Evolutionary conservation across 2,113 vertebrate species (phyloP), one percentile per base, ranked within the genome.

Genomic region (Gopherus evgoodei): DNA sequence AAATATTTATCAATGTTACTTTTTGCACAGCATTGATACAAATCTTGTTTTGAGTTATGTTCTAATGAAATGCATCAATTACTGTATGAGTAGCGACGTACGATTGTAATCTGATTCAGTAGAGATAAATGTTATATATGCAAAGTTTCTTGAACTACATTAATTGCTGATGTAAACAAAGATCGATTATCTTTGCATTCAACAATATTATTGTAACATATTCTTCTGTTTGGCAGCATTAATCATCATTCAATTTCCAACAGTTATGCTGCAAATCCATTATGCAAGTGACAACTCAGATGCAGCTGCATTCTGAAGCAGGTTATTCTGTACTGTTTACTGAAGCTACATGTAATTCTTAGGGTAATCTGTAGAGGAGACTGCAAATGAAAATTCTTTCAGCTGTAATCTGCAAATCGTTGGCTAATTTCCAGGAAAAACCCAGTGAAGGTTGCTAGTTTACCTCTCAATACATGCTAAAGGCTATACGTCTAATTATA

Each of bases 21-120:
- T 98, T 98, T 96, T 96, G 90, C 76, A 89, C 86, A 87, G 93
- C 92, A 94, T 75, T 97, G 97, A 96, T 97, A 98, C 96, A 97
- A 98, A 98, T 98, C 97, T 96, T 90, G 59, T 97, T 97, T 97
- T 96, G 97, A 98, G 97, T 98, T 98, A 97, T 96, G 91, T 96
- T 97, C 94, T 98, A 98, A 98, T 98, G 98, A 98, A 98, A 97
- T 95, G 94, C 93, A 94, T 96, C 98, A 98, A 97, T 98, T 98
- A 98, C 96, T 96, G 96, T 98, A 98, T 97, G 97, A 98, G 97
- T 92, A 94, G 96, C 96, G 96, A 98, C 97, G 98, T 98, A 97
- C 95, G 97, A 96, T 96, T 97, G 88, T 94, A 96, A 96, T 97
- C 95, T 97, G 90, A 97, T 97, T 97, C 93, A 97, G 90, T 87